A percentile compares a stretch with the other conserved stretches of the same genome.
Evolutionary conservation across 2,888 invertebrate species (phyloP).

Genomic region (Oxycera nigricornis): DNA sequence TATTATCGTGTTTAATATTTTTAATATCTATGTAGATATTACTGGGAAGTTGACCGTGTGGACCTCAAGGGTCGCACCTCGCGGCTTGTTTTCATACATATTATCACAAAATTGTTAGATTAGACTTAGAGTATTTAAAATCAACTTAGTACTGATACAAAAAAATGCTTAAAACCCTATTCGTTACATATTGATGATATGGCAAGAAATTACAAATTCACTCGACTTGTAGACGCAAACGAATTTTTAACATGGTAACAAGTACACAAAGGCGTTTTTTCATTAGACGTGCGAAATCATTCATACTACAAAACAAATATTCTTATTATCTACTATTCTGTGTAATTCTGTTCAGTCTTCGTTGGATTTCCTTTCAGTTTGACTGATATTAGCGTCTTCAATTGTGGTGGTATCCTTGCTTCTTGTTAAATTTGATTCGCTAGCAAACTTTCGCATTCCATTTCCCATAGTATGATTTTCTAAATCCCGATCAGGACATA

Average conservation of each 20-base stretch:
- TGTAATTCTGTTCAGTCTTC: background rate
- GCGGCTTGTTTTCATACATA: background rate
- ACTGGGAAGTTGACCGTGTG: too few relatives aligned
- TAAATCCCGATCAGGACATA: background rate
- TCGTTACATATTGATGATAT: conserved; percentile 6
- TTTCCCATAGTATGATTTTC: background rate
- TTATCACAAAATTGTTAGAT: background rate
- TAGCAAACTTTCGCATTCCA: background rate
- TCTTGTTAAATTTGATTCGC: background rate
- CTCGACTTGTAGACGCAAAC: background rate
- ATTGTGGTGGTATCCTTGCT: background rate
- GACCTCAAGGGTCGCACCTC: too few relatives aligned
- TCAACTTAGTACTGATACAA: background rate
- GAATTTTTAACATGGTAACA: background rate
- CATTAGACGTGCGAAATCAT: background rate
- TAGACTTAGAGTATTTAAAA: background rate
- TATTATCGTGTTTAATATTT: too few relatives aligned
- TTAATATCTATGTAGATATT: too few relatives aligned
- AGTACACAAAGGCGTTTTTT: background rate
- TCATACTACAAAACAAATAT: background rate
- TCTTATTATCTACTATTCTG: background rate
- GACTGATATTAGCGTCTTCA: background rate
- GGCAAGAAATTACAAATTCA: conserved; percentile 24
- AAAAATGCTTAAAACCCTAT: background rate
- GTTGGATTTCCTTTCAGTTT: background rate